Evolutionary conservation across 2,797 vertebrate genomes (phyloP).

Genomic region (Thamnophis elegans): DNA sequence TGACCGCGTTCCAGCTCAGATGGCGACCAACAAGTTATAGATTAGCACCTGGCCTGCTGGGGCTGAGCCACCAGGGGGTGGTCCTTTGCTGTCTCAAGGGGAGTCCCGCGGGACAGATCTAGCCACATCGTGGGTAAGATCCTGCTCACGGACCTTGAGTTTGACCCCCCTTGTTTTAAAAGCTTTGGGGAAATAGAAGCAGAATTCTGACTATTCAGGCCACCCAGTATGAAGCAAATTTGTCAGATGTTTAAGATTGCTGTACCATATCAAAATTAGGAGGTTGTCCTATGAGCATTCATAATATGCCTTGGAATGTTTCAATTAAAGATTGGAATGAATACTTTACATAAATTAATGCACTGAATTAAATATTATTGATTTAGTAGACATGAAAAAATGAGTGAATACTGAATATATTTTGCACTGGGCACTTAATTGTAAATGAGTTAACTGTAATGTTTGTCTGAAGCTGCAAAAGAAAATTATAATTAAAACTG

Average conservation of each 20-base stretch:
- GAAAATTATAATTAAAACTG: constrained; percentile 37
- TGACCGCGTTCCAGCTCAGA: no score
- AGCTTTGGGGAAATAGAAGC: neutral
- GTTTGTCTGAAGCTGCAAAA: neutral
- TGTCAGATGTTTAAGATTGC: neutral
- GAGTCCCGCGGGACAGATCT: no score
- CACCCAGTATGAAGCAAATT: neutral
- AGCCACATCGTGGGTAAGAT: no score
- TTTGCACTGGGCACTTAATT: neutral
- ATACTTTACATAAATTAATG: neutral
- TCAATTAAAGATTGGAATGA: neutral
- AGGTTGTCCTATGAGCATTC: neutral
- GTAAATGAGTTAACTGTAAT: neutral
- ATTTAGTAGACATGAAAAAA: neutral
- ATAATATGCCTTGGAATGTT: neutral
- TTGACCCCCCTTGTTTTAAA: neutral
- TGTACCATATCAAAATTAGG: neutral
- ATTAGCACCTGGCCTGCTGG: no score
- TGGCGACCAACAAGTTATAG: no score
- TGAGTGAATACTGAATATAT: neutral
- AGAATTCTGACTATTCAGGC: neutral
- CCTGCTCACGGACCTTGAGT: no score
- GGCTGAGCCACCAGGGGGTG: no score
- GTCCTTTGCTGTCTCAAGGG: no score
- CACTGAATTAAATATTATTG: neutral